Evolutionary conservation across 2,797 vertebrate species (phyloP).

Genomic region (Anguilla pacifica): DNA sequence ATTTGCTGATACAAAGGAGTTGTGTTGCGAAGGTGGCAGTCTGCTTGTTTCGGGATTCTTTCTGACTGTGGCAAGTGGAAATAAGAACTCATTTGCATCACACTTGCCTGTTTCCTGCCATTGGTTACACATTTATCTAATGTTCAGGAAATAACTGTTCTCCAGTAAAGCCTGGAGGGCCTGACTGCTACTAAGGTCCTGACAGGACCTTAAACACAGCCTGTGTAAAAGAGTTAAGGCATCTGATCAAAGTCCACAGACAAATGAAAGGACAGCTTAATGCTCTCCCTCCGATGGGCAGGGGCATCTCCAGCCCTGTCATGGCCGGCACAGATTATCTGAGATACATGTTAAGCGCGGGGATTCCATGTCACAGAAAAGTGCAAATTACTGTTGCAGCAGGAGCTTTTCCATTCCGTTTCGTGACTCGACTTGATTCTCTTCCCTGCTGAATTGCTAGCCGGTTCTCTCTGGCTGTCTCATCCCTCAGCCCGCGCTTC

Average conservation of each 20-base stretch:
- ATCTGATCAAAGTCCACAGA: not conserved
- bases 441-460: not conserved
- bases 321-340: not conserved
- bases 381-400: not conserved
- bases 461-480: not conserved
- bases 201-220: not conserved
- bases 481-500: constrained; percentile 46
- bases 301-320: not conserved
- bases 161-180: not conserved
- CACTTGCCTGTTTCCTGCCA: not conserved
- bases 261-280: not conserved
- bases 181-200: not conserved
- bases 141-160: not conserved
- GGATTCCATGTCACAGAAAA: not conserved
- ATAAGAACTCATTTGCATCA: not conserved
- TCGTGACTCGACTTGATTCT: not conserved
- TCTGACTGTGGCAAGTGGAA: not conserved
- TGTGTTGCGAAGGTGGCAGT: not conserved
- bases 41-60: not conserved
- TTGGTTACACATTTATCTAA: not conserved
- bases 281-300: not conserved
- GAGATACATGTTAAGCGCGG: not conserved
- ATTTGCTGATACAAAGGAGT: not conserved
- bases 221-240: not conserved
- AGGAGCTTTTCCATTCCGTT: not conserved